Evolutionary conservation across 2,113 vertebrate genomes (phyloP).

Genomic region (Thamnophis sirtalis): DNA sequence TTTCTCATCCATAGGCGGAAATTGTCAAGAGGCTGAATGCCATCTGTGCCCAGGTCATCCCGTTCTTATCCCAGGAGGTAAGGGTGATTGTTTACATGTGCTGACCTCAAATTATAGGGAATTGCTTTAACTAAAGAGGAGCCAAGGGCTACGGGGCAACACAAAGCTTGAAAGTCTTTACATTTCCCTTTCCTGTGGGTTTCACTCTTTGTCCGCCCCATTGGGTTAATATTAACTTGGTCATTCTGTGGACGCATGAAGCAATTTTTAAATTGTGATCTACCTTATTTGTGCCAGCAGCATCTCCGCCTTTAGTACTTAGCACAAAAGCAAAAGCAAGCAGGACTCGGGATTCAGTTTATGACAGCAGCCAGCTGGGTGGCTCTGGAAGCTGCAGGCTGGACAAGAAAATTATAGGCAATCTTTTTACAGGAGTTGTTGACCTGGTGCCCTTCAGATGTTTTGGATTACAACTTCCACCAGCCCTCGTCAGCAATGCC

Average conservation of each 20-base stretch:
- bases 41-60: slow-evolving; percentile 97
- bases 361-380: neutral
- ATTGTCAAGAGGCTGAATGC: slow-evolving; percentile 97
- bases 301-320: neutral
- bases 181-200: slow-evolving; percentile 38
- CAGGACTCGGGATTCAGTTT: neutral
- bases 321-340: neutral
- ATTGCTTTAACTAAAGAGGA: slow-evolving; percentile 32
- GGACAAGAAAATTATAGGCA: neutral
- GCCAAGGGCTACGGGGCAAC: slow-evolving; percentile 25
- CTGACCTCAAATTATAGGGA: slow-evolving; percentile 33
- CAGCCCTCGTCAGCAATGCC: neutral
- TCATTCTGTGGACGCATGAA: slow-evolving; percentile 38
- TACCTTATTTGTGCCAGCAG: neutral
- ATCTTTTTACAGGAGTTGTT: neutral
- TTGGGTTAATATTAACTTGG: slow-evolving; percentile 39
- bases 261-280: neutral
- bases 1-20: slow-evolving; percentile 83
- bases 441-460: neutral
- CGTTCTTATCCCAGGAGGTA: slow-evolving; percentile 97
- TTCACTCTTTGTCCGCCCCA: slow-evolving; percentile 37
- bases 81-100: slow-evolving; percentile 54
- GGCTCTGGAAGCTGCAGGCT: neutral
- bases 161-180: slow-evolving; percentile 40
- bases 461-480: neutral